These are phyloP conservation scores for Cyaniris semiargus DNA, from an alignment of 2,888 invertebrate genomes.

Conservation along the genomic window DNA sequence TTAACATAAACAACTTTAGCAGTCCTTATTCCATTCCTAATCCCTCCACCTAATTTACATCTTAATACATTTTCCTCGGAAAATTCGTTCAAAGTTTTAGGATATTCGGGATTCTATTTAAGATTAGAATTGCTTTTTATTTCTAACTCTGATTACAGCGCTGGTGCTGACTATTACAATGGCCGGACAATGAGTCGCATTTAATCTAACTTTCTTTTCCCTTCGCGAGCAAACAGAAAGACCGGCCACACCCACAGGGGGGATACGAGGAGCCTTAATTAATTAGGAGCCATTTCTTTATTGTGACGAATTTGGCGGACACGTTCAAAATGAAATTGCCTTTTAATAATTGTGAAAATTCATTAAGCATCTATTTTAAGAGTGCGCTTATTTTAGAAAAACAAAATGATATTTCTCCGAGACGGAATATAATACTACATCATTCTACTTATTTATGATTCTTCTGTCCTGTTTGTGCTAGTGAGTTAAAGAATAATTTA, in stretches of 20 bases:
- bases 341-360: constrained; percentile 35
- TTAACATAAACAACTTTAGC: not conserved
- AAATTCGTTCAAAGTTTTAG: constrained; percentile 27
- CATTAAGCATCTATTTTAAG: constrained; percentile 21
- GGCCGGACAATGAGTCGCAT: constrained; percentile 61
- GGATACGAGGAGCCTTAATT: constrained; percentile 67
- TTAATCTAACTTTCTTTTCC: constrained; percentile 73
- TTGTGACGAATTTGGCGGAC: constrained; percentile 55
- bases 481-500: no score
- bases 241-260: constrained; percentile 64
- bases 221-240: constrained; percentile 63
- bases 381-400: not conserved
- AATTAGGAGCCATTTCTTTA: constrained; percentile 67
- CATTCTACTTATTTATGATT: no score
- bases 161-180: constrained; percentile 58
- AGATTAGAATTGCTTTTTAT: constrained; percentile 42
- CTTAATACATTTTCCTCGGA: constrained; percentile 17
- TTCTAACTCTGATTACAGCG: constrained; percentile 49
- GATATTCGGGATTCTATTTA: constrained; percentile 32
- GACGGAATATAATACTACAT: no score
- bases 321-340: constrained; percentile 44
- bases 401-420: not conserved
- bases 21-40: constrained; percentile 13
- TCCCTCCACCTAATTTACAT: constrained; percentile 15
- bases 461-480: no score